Percentiles rank a stretch among this genome's conserved stretches.
Evolutionary conservation across 1,140 invertebrate genomes (phyloP).

Genomic region (Apolygus lucorum): DNA sequence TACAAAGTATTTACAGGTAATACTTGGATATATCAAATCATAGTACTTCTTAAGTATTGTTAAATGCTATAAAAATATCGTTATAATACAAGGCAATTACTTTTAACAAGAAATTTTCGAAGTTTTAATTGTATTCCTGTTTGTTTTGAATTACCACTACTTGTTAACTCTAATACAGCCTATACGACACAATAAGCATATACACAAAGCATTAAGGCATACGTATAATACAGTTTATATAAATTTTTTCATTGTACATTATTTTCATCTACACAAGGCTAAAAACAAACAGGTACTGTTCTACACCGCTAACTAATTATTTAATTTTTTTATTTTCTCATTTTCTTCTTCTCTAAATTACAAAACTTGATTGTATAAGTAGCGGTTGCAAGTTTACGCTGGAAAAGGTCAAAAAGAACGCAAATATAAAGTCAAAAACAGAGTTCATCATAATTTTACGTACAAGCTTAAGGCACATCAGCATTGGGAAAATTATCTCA

Average conservation of each 20-base stretch:
- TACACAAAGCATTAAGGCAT: conserved; percentile 21
- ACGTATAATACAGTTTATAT: background rate
- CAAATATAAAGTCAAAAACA: too few relatives aligned
- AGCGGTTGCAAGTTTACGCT: too few relatives aligned
- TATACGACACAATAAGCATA: conserved; percentile 16
- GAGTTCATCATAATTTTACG: too few relatives aligned
- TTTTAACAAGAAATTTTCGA: conserved; percentile 13
- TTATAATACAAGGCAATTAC: conserved; percentile 23
- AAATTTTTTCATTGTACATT: too few relatives aligned
- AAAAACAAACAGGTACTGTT: conserved; percentile 20
- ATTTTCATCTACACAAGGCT: too few relatives aligned
- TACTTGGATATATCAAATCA: conserved; percentile 15
- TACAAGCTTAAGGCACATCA: too few relatives aligned
- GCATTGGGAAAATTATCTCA: too few relatives aligned
- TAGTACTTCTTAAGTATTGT: conserved; percentile 8
- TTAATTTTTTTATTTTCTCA: too few relatives aligned
- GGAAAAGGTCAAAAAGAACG: too few relatives aligned
- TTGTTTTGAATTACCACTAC: background rate
- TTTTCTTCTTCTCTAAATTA: too few relatives aligned
- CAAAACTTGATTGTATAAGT: too few relatives aligned
- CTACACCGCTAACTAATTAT: conserved; percentile 8
- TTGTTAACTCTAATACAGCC: background rate
- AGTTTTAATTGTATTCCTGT: background rate
- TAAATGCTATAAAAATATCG: conserved; percentile 26
- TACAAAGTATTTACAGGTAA: conserved; percentile 20